Evolutionary conservation across 1,140 invertebrate genomes (phyloP), one percentile per base, ranked within the genome.

Genomic region (Megathymus violae): DNA sequence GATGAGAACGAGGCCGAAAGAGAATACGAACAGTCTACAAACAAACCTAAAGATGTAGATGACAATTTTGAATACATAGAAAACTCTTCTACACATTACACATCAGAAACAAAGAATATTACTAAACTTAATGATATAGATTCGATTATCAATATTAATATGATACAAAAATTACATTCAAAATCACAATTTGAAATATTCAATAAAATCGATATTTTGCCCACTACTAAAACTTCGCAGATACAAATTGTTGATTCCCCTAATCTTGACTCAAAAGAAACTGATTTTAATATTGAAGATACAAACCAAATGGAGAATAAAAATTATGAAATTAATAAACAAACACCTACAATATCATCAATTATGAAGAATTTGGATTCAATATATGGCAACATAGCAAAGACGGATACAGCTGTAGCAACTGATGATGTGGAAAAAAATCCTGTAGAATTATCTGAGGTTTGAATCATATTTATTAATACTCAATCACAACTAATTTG

Each of bases 11-110:
- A 31, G 40, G 22, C 52, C 11, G 52, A 58, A 58, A 58, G 31
- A 22, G 52, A 58, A 58, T 58, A 44, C 14, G 40, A 58, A 54
- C 36, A 19, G 27, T 41, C 11, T 41, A 54, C 38, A 15, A 54
- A 13, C 10, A 27, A 54, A 25, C 9, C 19, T 11, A 13, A 1
- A 9, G 7, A 54, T 25, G 10, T 15, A 31, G 9, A 9, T 31
- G 27, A 31, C 7, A 31, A 31, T 31, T 9, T 31, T 31, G 4
- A 31, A 4, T 31, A 7, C 27, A 31, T 1, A 31, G 27, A 31
- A 31, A 31, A 31, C 1, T 31, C 7, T 7, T 7, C 4, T 4
- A 31, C 1, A 31, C 4, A 31, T 31, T 4, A 31, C 27, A 7
- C 9, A 31, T 31, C 7, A 4, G 27, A 4, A 7, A 31, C 4